Percentiles rank a stretch among this genome's conserved stretches.
Conservation (phyloP, 2,797 vertebrate species). For the Corythornis leucogaster region DNA sequence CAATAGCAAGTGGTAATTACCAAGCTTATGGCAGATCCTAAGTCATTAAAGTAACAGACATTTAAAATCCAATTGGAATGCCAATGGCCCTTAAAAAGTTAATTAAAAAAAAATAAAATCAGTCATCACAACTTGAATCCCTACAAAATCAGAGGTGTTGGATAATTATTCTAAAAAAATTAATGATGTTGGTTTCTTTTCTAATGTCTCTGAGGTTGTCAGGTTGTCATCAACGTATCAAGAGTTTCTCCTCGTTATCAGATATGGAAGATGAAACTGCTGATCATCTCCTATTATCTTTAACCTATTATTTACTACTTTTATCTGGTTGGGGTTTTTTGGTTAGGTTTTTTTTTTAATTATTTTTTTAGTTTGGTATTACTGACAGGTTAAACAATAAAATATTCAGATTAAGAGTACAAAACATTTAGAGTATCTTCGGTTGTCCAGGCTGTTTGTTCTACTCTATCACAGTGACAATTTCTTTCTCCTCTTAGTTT, state of each 20-base stretch:
- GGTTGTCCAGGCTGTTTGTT: neutral
- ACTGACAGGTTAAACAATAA: slow-evolving; percentile 38
- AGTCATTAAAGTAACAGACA: neutral
- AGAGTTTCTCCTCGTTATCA: neutral
- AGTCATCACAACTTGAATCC: neutral
- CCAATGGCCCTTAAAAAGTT: neutral
- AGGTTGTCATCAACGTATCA: neutral
- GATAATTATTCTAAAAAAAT: neutral
- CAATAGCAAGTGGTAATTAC: neutral
- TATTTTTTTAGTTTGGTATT: neutral
- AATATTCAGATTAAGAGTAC: neutral
- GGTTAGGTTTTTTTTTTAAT: neutral
- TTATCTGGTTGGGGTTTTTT: neutral
- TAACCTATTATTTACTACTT: slow-evolving; percentile 9
- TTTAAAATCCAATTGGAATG: neutral
- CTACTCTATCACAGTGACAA: neutral
- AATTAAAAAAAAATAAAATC: neutral
- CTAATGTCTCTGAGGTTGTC: neutral
- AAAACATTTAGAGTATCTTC: neutral
- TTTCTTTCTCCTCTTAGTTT: neutral
- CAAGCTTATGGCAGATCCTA: neutral
- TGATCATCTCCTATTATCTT: neutral
- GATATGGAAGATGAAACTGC: neutral
- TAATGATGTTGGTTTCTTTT: neutral
- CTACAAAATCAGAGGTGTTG: neutral